These are phyloP conservation scores for Teleogryllus occipitalis DNA, from an alignment of 1,140 invertebrate genomes.

Conservation along the genomic window DNA sequence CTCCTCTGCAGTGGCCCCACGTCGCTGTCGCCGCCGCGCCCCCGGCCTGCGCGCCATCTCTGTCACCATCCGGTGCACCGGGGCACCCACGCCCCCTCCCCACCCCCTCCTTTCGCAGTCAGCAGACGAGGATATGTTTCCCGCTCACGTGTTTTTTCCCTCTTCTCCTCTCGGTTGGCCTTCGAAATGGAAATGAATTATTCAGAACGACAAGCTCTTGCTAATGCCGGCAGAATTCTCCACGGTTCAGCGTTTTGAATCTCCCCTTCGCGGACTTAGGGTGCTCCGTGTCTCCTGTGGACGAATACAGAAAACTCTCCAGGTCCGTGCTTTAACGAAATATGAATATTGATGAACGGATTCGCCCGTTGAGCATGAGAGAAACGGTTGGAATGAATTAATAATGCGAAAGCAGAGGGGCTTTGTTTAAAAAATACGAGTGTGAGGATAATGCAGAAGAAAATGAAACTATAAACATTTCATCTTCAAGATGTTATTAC, in stretches of 20 bases:
- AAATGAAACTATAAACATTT: no score
- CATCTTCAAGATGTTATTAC: no score
- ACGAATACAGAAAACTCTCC: not conserved
- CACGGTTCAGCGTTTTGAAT: not conserved
- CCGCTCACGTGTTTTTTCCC: not conserved
- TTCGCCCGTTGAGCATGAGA: not conserved
- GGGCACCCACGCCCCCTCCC: no score
- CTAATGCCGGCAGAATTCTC: not conserved
- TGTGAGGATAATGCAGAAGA: no score
- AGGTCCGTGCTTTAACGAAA: not conserved
- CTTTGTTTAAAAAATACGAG: not conserved
- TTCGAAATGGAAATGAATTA: not conserved
- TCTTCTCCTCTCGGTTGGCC: not conserved
- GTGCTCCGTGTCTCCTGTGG: not conserved
- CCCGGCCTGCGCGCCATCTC: no score
- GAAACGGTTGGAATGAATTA: not conserved
- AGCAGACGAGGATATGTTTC: not conserved
- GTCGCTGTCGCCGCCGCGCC: no score
- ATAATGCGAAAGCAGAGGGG: not conserved
- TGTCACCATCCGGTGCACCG: no score
- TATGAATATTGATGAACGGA: conserved; percentile 5
- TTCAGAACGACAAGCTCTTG: conserved; percentile 3
- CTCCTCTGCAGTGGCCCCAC: no score
- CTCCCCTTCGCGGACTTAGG: not conserved
- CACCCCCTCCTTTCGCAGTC: no score